Evolutionary conservation across 2,113 vertebrate genomes (phyloP).

Genomic region (Phasianus colchicus): DNA sequence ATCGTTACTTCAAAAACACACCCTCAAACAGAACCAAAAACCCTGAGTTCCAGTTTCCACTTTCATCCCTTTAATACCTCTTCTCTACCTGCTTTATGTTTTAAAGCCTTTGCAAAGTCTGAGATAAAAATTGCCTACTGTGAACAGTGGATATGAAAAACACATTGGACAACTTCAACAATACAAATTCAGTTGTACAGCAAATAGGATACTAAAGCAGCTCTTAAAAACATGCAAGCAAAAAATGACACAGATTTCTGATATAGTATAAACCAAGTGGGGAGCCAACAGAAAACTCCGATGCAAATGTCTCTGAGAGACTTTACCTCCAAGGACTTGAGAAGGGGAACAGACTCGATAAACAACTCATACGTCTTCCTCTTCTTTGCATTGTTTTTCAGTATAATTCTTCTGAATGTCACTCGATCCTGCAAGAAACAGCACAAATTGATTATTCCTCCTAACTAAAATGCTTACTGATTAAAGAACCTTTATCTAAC

Average conservation of each 20-base stretch:
- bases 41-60: not conserved
- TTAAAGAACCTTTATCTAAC: not conserved
- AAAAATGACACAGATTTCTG: not conserved
- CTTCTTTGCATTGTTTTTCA: constrained; percentile 98
- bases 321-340: constrained; percentile 96
- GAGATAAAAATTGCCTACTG: not conserved
- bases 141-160: not conserved
- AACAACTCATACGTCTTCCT: constrained; percentile 93
- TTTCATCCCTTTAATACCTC: not conserved
- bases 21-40: not conserved
- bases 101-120: not conserved
- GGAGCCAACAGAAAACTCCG: not conserved
- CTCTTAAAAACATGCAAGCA: not conserved
- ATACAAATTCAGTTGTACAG: not conserved
- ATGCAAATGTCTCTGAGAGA: not conserved
- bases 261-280: not conserved
- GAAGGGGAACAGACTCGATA: constrained; percentile 95
- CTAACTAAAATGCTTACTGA: not conserved
- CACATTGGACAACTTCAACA: not conserved
- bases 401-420: constrained; percentile 97
- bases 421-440: constrained; percentile 88
- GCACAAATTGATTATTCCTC: constrained; percentile 28
- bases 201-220: not conserved
- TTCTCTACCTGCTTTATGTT: not conserved
- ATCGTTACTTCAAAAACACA: not conserved